A percentile compares a stretch with the other conserved stretches of the same genome.
Evolutionary conservation across 1,140 invertebrate species (phyloP).

Genomic region (Drosophila novamexicana): DNA sequence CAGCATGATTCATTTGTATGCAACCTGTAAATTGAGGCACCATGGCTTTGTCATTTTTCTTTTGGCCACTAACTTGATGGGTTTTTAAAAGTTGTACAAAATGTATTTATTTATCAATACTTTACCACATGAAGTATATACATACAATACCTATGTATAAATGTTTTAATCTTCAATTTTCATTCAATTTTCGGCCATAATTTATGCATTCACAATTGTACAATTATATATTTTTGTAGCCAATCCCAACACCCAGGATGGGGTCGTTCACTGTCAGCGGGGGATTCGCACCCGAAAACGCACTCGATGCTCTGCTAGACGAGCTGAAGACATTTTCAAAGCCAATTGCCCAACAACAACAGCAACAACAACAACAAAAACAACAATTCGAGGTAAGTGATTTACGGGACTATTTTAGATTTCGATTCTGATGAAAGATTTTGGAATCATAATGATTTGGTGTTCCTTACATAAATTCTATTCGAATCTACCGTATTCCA

Average conservation of each 20-base stretch:
- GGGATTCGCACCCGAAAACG: constrained; percentile 92
- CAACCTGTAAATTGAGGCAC: constrained; percentile 23
- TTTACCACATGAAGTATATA: constrained; percentile 24
- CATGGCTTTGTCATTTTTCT: constrained; percentile 11
- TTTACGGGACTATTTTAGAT: background rate
- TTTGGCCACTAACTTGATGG: constrained; percentile 21
- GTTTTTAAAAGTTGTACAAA: constrained; percentile 20
- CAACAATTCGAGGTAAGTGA: constrained; percentile 68
- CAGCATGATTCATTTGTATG: constrained; percentile 36
- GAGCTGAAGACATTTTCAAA: constrained; percentile 94
- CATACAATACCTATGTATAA: constrained; percentile 56
- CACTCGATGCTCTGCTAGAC: constrained; percentile 97
- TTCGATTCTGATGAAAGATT: background rate
- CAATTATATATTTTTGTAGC: constrained; percentile 68
- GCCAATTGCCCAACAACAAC: constrained; percentile 85
- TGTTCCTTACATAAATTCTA: no score
- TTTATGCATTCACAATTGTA: constrained; percentile 37
- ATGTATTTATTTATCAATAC: constrained; percentile 16
- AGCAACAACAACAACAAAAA: constrained; percentile 52
- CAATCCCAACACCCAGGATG: constrained; percentile 86
- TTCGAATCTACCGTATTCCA: no score
- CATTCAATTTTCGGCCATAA: background rate
- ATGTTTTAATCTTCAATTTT: constrained; percentile 18
- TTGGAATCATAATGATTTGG: no score
- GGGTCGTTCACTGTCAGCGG: constrained; percentile 88